Evolutionary conservation across 2,113 vertebrate species (phyloP), one percentile per base, ranked within the genome.

Genomic region (Anoura caudifer): DNA sequence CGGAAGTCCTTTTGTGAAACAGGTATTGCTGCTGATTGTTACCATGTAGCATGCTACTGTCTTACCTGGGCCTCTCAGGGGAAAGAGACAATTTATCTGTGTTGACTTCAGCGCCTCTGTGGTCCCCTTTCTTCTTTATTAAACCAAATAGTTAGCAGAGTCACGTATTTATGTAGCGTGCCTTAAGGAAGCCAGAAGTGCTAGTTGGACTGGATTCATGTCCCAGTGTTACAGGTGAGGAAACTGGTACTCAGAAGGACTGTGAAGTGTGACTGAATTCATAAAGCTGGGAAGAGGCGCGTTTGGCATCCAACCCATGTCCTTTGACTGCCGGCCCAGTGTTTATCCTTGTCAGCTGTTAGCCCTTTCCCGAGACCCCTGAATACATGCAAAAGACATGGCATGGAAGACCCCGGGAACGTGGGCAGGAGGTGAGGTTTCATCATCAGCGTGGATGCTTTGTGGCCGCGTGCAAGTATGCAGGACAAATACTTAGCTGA

Each of bases 401-500:
- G 22, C n/a, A 4, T 3, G 2, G 31, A 84, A 33, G 28, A 56
- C 9, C 31, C 1, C 31, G 24, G 2, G 3, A 43, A 9, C 9
- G 45, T 33, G 50, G 73, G 19, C 1, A 41, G 41, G 24, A 17
- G 10, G 26, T 47, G 52, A 17, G 22, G 50, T 93, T 82, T 88
- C 17, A n/a, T 20, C 61, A 65, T 9, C 43, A 79, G 19, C 19
- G 1, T 45, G 85, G 52, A 12, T 54, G 26, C 67, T 94, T 89
- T 81, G 33, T 85, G 59, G n/a, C 26, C 28, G 52, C 84, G 59
- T 80, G 11, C 67, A 94, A 65, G 76, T 56, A 45, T 92, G 76
- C 75, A 67, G 93, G 91, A 59, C 89, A 94, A 81, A 90, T 76
- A 72, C 63, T 77, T 20, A 92, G 87, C 94, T 24, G 0, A 65